Evolutionary conservation across 2,888 invertebrate species (phyloP).

Genomic region (Ephialtes manifestator): DNA sequence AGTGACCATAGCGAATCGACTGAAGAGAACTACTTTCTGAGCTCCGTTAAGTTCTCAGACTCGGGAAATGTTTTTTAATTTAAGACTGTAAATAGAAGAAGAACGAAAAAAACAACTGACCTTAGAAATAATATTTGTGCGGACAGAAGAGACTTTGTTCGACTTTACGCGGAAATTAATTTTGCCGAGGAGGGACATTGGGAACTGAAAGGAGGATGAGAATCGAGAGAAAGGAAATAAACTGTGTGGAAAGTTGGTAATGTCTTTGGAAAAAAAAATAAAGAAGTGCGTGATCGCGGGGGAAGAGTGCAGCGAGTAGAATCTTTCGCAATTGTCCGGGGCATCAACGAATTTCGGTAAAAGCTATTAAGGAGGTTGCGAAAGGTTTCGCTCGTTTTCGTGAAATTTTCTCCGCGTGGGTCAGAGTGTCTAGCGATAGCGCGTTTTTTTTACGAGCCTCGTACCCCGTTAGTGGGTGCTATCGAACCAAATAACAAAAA

Average conservation of each 20-base stretch:
- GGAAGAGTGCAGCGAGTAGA: not conserved
- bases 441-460: constrained; percentile 31
- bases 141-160: constrained; percentile 39
- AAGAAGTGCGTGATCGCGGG: constrained; percentile 11
- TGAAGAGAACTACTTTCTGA: constrained; percentile 33
- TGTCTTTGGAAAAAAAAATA: not conserved
- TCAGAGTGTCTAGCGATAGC: constrained; percentile 17
- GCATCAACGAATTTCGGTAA: constrained; percentile 40
- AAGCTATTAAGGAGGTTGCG: constrained; percentile 6
- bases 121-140: constrained; percentile 42
- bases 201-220: constrained; percentile 62
- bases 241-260: not conserved
- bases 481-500: constrained; percentile 36
- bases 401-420: constrained; percentile 19
- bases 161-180: constrained; percentile 55
- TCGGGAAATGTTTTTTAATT: constrained; percentile 42
- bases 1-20: constrained; percentile 20
- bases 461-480: constrained; percentile 26
- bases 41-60: constrained; percentile 17
- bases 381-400: constrained; percentile 8
- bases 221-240: not conserved
- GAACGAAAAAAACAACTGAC: not conserved
- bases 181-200: constrained; percentile 68
- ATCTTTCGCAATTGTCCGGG: constrained; percentile 2
- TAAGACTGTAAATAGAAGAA: constrained; percentile 59